A percentile compares a stretch with the other conserved stretches of the same genome.
phyloP scores from a whole-genome alignment of 2,888 invertebrate genomes.

The Linnaemya tessellans region DNA sequence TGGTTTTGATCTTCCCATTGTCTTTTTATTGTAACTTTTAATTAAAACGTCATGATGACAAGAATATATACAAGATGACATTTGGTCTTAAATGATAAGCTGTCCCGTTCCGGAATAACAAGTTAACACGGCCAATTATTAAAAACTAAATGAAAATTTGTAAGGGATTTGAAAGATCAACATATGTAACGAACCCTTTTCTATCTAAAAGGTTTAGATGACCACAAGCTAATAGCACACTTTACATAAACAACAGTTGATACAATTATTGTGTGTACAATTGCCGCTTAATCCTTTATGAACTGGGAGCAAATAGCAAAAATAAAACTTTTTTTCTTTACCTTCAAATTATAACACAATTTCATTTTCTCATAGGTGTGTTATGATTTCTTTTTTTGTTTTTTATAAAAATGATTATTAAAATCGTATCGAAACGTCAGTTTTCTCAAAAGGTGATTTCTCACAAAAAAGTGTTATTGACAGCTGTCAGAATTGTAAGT shows the following conservation, averaged over 20 bases:
- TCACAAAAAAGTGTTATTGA: constrained; percentile 28
- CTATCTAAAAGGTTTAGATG: constrained; percentile 39
- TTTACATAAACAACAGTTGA: constrained; percentile 8
- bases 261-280: constrained; percentile 23
- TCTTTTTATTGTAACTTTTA: constrained; percentile 6
- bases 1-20: background rate
- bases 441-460: constrained; percentile 11
- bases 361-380: background rate
- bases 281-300: constrained; percentile 54
- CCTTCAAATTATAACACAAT: background rate
- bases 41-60: constrained; percentile 64
- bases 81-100: constrained; percentile 33
- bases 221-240: constrained; percentile 43
- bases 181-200: constrained; percentile 31
- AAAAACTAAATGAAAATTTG: background rate
- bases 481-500: constrained; percentile 42
- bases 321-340: background rate
- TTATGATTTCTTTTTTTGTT: background rate
- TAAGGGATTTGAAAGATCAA: background rate
- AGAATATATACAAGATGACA: constrained; percentile 35
- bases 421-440: background rate
- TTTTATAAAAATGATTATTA: background rate
- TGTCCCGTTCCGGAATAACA: constrained; percentile 13
- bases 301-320: constrained; percentile 2
- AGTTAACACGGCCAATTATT: constrained; percentile 53